A percentile compares a stretch with the other conserved stretches of the same genome.
phyloP scores from a whole-genome alignment of 1,140 invertebrate species.

The Agraylea sexmaculata region DNA sequence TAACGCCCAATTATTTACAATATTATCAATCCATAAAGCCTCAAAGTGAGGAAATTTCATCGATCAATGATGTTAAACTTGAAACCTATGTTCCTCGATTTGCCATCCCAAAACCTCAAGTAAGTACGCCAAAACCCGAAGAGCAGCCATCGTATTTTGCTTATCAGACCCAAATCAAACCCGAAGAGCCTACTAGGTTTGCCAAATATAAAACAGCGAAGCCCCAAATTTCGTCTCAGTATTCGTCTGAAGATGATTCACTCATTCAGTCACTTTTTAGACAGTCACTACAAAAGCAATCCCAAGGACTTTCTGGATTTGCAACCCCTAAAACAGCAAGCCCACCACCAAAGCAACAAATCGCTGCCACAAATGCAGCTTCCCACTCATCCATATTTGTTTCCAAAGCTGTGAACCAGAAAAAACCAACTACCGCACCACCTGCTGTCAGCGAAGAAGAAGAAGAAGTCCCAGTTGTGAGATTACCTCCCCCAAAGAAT shows the following conservation, averaged over 20 bases:
- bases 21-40: slow-evolving; percentile 19
- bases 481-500: slow-evolving; percentile 36
- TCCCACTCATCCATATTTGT: slow-evolving; percentile 21
- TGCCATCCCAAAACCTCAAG: slow-evolving; percentile 11
- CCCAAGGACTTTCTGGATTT: slow-evolving; percentile 14
- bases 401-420: slow-evolving; percentile 14
- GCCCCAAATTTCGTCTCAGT: slow-evolving; percentile 14
- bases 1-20: slow-evolving; percentile 18
- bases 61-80: slow-evolving; percentile 13
- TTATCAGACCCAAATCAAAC: slow-evolving; percentile 14
- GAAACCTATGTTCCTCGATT: slow-evolving; percentile 13
- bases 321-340: slow-evolving; percentile 13
- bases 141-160: slow-evolving; percentile 12
- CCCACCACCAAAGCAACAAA: slow-evolving; percentile 10
- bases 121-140: slow-evolving; percentile 8
- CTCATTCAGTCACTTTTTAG: slow-evolving; percentile 15
- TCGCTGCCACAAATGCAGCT: background rate
- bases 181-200: slow-evolving; percentile 10
- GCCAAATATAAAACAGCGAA: slow-evolving; percentile 15
- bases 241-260: slow-evolving; percentile 13
- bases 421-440: slow-evolving; percentile 11
- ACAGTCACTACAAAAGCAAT: slow-evolving; percentile 14
- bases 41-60: slow-evolving; percentile 14
- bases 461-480: slow-evolving; percentile 21
- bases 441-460: slow-evolving; percentile 19